Base-by-base conservation (phyloP, 2,888 invertebrate genomes). In the Chirona hameri region DNA sequence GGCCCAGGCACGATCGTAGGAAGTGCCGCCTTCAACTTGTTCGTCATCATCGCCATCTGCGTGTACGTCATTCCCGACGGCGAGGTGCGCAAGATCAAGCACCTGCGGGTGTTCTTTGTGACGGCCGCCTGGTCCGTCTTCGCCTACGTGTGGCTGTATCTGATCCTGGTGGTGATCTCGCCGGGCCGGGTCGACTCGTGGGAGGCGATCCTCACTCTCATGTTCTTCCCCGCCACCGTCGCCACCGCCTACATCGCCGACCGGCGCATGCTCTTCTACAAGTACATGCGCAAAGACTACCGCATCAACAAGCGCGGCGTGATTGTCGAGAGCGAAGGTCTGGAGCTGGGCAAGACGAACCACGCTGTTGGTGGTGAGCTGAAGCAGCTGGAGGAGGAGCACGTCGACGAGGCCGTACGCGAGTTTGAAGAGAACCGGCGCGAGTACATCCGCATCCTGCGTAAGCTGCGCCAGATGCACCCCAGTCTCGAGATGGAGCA, bases 1-100 rank as follows among this genome's bases (percentile, higher is more conserved):
- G 99, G 99, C 27, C 99, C 99, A 9, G 96, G 98, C 46, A 99
- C 99, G 81, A 99, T 99, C 86, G 99, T 99, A 83, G 99, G 99
- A 76, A 97, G 97, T 15, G 99, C 99, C 48, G 99, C 99, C 81
- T 99, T 99, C 89, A 99, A 99, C 88, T 90, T 99, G 84, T 98
- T 99, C 89, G 95, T 99, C 86, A 99, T 99, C 87, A 99, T 98
- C 85, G 95, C 97, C 82, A 91, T 99, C 85, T 99, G 99, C 90
- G 91, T 99, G 82, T 90, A 91, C 85, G 96, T 97, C 83, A 95
- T 98, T 86, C 98, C 98, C 1, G 92, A 93, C 84, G 95, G 94
- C 24, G 97, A 98, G 89, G 93, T 93, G 82, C 91, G 98, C n/a
- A 94, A 94, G 87, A 97, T 98, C 85, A 98, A 97, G 88, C 98